Conservation (phyloP, 2,888 invertebrate species). For the Heliconius cydno region DNA sequence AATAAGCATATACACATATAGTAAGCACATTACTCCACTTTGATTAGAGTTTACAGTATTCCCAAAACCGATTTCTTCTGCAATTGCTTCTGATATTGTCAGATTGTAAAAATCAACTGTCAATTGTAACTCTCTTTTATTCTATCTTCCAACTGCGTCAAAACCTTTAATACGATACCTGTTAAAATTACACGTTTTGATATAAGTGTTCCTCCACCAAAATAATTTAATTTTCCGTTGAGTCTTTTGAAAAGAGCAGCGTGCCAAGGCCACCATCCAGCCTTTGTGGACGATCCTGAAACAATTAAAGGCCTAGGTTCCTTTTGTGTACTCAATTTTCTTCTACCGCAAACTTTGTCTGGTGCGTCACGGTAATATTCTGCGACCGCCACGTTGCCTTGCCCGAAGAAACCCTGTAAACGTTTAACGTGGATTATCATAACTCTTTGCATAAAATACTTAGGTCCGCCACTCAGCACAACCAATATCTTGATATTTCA, state of each 20-base stretch:
- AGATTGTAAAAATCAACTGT: too few species aligned
- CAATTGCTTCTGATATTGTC: too few species aligned
- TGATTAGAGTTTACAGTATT: too few species aligned
- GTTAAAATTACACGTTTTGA: slow-evolving; percentile 60
- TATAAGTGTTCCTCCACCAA: slow-evolving; percentile 67
- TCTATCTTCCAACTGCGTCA: background rate
- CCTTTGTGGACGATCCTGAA: slow-evolving; percentile 57
- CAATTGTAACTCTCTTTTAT: too few species aligned
- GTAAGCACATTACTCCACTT: too few species aligned
- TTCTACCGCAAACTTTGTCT: slow-evolving; percentile 38
- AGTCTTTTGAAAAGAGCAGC: slow-evolving; percentile 59
- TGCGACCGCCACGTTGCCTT: background rate
- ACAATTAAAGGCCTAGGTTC: slow-evolving; percentile 61
- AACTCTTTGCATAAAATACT: too few species aligned
- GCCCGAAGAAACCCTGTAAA: slow-evolving; percentile 30
- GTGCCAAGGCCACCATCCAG: slow-evolving; percentile 75
- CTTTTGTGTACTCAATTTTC: slow-evolving; percentile 50
- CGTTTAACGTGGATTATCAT: background rate
- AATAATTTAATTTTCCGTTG: slow-evolving; percentile 53
- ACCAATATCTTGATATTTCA: too few species aligned
- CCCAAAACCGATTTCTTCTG: too few species aligned
- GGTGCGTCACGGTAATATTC: slow-evolving; percentile 27
- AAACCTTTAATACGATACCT: slow-evolving; percentile 50
- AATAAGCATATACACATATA: too few species aligned
- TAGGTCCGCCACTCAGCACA: too few species aligned